Evolutionary conservation across 1,140 invertebrate species (phyloP), one percentile per base, ranked within the genome.

Genomic region (Ylistrum balloti): DNA sequence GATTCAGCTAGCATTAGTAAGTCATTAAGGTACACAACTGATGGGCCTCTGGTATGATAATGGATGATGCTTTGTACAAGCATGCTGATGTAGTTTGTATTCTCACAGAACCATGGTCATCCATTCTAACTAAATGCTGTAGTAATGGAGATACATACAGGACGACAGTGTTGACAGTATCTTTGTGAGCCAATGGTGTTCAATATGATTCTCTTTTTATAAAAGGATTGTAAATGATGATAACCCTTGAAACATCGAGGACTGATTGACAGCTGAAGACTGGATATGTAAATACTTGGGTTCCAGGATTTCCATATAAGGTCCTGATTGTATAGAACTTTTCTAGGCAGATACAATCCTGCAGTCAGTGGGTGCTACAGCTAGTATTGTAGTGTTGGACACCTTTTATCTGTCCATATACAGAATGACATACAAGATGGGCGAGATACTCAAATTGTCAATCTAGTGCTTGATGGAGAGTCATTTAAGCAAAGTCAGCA

Each of bases 371-470:
- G 35, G 35, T 38, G 35, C 13, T 7, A 9, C n/a, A 28, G 56
- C 5, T n/a, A 17, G 28, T 74, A 74, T 28, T 0, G 17, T 74
- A 11, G n/a, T 28, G 7, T 9, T 74, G 56, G 56, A 74, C 56
- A n/a, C 9, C 9, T 74, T 74, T 74, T 74, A 13, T 48, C 11
- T 48, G 22, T 20, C 11, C 15, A n/a, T 48, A n/a, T 28, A 74
- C 56, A 9, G 56, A 74, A n/a, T 1, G 56, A 74, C 22, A n/a
- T 17, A n/a, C n/a, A 74, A 7, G 2, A 28, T 28, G 7, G 22
- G 56, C n/a, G n/a, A 74, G 56, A 74, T 74, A 74, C 56, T 74
- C 22, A 3, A n/a, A 74, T 28, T 74, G 56, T 74, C 56, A 74
- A 74, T 74, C 28, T 74, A 74, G 56, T 74, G 56, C 56, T 28